Evolutionary conservation across 2,113 vertebrate genomes (phyloP).

Genomic region (Trichomycterus rosablanca): DNA sequence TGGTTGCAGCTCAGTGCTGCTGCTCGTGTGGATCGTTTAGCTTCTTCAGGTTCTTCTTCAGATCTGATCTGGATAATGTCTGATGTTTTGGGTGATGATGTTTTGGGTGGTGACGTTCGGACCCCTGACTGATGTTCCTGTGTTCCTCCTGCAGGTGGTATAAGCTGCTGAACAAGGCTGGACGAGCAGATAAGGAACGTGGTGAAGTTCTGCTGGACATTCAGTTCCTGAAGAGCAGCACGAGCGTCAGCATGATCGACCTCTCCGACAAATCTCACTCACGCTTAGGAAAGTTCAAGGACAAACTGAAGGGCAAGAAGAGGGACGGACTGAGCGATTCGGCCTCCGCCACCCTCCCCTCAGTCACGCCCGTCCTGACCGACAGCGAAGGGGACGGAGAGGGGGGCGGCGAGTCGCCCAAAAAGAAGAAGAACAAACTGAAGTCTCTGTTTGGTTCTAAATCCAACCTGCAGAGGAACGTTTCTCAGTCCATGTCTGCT

Average conservation of each 20-base stretch:
- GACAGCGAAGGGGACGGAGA: constrained; percentile 83
- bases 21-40: too few relatives aligned
- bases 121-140: background rate
- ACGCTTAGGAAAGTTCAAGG: constrained; percentile 85
- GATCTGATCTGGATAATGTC: too few relatives aligned
- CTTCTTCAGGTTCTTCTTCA: too few relatives aligned
- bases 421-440: constrained; percentile 78
- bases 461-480: constrained; percentile 75
- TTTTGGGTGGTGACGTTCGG: too few relatives aligned
- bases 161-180: constrained; percentile 79
- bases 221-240: constrained; percentile 89
- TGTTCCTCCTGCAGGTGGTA: constrained; percentile 76
- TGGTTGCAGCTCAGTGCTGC: too few relatives aligned
- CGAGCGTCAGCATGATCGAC: constrained; percentile 97
- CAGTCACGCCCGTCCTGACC: constrained; percentile 60
- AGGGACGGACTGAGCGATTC: constrained; percentile 71
- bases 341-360: constrained; percentile 64
- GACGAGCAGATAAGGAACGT: constrained; percentile 86
- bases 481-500: constrained; percentile 90
- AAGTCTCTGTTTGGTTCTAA: constrained; percentile 82
- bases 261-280: constrained; percentile 88
- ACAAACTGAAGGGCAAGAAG: constrained; percentile 85
- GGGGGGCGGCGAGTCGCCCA: constrained; percentile 30
- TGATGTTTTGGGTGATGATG: too few relatives aligned
- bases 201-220: constrained; percentile 90